Conservation (phyloP, 2,113 vertebrate species). For the Syngnathus scovelli region DNA sequence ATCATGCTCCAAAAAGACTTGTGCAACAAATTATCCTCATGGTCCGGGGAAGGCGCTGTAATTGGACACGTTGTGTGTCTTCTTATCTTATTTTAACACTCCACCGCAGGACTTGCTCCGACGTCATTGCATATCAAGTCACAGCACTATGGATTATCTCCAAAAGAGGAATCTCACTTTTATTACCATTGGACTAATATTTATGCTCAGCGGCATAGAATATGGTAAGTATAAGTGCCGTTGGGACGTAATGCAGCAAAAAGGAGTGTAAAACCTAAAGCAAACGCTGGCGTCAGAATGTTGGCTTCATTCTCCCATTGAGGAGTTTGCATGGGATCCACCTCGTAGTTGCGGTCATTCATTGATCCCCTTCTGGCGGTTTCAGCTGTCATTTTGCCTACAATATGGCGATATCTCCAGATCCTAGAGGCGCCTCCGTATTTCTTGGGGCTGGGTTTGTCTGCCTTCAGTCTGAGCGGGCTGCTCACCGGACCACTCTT, state of each 20-base stretch:
- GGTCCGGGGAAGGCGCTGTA: conserved; percentile 35
- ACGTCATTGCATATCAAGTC: conserved; percentile 24
- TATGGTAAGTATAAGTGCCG: conserved; percentile 69
- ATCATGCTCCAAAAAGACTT: conserved; percentile 16
- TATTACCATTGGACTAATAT: conserved; percentile 74
- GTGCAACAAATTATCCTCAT: conserved; percentile 31
- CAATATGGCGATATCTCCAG: conserved; percentile 80
- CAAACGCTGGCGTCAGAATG: background rate
- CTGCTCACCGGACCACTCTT: conserved; percentile 74
- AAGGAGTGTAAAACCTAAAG: too few species aligned
- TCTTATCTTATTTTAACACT: conserved; percentile 43
- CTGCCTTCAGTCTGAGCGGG: conserved; percentile 77
- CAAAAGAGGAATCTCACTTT: conserved; percentile 70
- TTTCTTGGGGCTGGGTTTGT: conserved; percentile 76
- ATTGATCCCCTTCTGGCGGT: conserved; percentile 7
- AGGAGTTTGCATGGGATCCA: too few species aligned
- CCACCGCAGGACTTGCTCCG: conserved; percentile 20
- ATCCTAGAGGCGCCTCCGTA: conserved; percentile 75
- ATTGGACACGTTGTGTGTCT: conserved; percentile 53
- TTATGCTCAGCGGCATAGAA: conserved; percentile 77
- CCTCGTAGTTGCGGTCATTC: conserved; percentile 20
- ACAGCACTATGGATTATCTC: conserved; percentile 60
- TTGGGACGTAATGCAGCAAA: conserved; percentile 6
- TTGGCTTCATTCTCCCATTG: conserved; percentile 13
- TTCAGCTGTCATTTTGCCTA: conserved; percentile 78